Conservation (phyloP, 2,113 vertebrate genomes). For the Alethe castanea region DNA sequence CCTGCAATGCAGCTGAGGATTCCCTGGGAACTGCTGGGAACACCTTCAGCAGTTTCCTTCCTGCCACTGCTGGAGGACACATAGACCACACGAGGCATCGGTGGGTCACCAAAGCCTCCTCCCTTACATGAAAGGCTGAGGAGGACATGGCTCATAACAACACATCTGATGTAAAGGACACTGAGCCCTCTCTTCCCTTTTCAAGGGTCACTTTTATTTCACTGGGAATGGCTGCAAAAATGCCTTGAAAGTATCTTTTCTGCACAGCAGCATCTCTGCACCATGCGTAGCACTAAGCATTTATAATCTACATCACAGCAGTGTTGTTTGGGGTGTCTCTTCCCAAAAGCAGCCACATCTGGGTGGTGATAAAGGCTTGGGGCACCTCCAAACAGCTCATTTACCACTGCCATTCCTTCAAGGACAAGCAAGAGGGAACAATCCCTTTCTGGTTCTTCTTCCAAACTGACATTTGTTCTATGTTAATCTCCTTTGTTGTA, state of each 20-base stretch:
- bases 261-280: not conserved
- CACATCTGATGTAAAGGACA: not conserved
- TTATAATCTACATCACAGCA: not conserved
- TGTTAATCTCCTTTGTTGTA: not conserved
- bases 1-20: accelerated
- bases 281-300: accelerated
- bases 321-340: not conserved
- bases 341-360: not conserved
- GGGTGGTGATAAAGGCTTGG: not conserved
- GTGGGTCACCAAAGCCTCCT: not conserved
- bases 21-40: not conserved
- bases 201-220: not conserved
- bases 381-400: not conserved
- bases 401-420: not conserved
- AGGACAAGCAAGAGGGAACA: not conserved
- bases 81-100: accelerated
- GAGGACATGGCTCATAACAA: not conserved
- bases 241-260: not conserved
- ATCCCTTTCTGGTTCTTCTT: not conserved
- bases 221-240: not conserved
- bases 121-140: not conserved
- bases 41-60: not conserved
- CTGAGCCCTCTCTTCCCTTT: not conserved
- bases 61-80: not conserved
- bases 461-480: not conserved